These are phyloP conservation scores for Tenrec ecaudatus DNA, from an alignment of 2,113 vertebrate genomes.

Conservation along the genomic window DNA sequence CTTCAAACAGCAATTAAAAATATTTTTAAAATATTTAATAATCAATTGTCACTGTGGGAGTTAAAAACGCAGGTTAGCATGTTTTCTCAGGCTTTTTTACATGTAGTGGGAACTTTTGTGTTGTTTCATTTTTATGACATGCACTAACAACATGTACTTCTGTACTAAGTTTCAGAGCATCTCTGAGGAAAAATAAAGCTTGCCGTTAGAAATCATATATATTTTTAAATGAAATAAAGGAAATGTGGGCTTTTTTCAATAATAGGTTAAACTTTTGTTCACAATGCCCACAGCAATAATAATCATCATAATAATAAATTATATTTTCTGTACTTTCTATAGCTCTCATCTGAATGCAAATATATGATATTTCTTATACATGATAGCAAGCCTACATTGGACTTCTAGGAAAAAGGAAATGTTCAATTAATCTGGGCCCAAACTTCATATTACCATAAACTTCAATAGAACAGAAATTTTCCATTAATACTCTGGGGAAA, in stretches of 20 bases:
- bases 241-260: slow-evolving; percentile 34
- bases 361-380: slow-evolving; percentile 42
- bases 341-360: slow-evolving; percentile 63
- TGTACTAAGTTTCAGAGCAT: slow-evolving; percentile 70
- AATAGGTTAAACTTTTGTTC: slow-evolving; percentile 20
- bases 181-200: slow-evolving; percentile 69
- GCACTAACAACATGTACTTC: slow-evolving; percentile 48
- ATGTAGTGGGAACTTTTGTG: slow-evolving; percentile 13
- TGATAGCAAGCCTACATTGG: slow-evolving; percentile 52
- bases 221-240: neutral
- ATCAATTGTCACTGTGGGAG: slow-evolving; percentile 46
- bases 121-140: slow-evolving; percentile 68
- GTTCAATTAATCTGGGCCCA: slow-evolving; percentile 33
- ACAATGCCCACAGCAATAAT: neutral
- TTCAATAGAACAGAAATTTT: slow-evolving; percentile 33
- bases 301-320: too few species aligned
- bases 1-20: slow-evolving; percentile 29
- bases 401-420: slow-evolving; percentile 47
- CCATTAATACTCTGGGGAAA: slow-evolving; percentile 13
- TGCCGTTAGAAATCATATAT: slow-evolving; percentile 66
- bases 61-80: neutral
- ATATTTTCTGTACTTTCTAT: slow-evolving; percentile 2
- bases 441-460: slow-evolving; percentile 45
- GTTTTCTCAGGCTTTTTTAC: slow-evolving; percentile 14
- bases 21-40: neutral